Conservation (phyloP, 2,888 invertebrate genomes). For the Parnassius mnemosyne region DNA sequence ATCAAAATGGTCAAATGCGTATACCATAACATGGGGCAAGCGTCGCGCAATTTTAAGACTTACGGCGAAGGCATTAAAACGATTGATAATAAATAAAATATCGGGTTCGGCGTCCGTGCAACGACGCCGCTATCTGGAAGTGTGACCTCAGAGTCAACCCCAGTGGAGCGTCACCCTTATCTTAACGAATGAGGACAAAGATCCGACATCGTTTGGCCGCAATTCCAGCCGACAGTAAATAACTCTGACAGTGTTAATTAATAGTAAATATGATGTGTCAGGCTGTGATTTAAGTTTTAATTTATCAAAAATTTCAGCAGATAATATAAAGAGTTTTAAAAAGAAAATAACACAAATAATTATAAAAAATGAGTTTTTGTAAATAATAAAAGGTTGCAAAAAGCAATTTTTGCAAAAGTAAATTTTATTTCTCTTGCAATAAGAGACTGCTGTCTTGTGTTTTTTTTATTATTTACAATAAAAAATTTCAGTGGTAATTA, state of each 20-base stretch:
- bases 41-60: slow-evolving; percentile 12
- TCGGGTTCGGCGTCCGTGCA: slow-evolving; percentile 59
- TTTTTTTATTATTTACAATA: too few species aligned
- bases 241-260: slow-evolving; percentile 52
- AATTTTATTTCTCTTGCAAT: too few species aligned
- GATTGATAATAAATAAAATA: slow-evolving; percentile 31
- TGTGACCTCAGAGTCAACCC: slow-evolving; percentile 66
- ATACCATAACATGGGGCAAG: not conserved
- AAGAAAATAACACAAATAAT: too few species aligned
- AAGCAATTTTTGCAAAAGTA: too few species aligned
- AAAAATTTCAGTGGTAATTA: too few species aligned
- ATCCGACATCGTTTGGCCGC: slow-evolving; percentile 52
- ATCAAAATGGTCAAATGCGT: slow-evolving; percentile 25
- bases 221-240: slow-evolving; percentile 55
- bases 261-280: slow-evolving; percentile 17
- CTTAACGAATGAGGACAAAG: slow-evolving; percentile 71
- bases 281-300: slow-evolving; percentile 15
- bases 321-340: too few species aligned
- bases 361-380: too few species aligned
- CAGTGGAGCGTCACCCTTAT: slow-evolving; percentile 62
- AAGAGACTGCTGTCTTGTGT: too few species aligned
- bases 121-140: slow-evolving; percentile 57
- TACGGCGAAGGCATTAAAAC: not conserved
- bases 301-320: slow-evolving; percentile 1
- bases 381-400: too few species aligned